Conservation (phyloP, 2,113 vertebrate species). For the human region DNA sequence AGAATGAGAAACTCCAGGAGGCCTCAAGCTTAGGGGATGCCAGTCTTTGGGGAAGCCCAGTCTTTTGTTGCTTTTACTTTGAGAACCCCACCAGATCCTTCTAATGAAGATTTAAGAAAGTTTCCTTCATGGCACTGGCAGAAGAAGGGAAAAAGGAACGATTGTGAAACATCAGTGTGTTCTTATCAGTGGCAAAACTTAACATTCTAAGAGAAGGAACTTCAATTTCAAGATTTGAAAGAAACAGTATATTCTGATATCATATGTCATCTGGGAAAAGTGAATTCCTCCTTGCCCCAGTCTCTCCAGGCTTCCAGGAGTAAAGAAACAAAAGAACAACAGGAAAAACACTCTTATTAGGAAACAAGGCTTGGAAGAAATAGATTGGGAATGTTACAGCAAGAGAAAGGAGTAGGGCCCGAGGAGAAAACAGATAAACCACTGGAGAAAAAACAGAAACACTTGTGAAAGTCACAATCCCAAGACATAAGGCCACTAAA, state of each 20-base stretch:
- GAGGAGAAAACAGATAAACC: not conserved
- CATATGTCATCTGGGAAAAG: not conserved
- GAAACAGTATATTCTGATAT: not conserved
- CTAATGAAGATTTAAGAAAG: not conserved
- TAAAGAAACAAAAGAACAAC: not conserved
- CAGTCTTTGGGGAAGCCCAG: not conserved
- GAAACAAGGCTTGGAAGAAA: not conserved
- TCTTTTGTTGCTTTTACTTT: not conserved
- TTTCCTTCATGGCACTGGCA: not conserved
- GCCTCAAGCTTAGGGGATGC: not conserved
- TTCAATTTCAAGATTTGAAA: not conserved
- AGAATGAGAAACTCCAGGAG: not conserved
- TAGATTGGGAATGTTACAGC: not conserved
- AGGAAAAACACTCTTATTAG: not conserved
- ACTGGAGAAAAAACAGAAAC: not conserved
- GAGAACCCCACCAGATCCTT: not conserved
- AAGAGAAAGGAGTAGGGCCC: not conserved
- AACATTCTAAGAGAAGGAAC: not conserved
- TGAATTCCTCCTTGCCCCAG: not conserved
- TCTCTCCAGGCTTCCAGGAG: not conserved
- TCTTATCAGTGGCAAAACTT: not conserved
- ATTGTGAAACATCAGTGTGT: not conserved
- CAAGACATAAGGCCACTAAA: not conserved
- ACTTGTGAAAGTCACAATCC: not conserved
- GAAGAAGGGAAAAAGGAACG: not conserved